A percentile compares a stretch with the other conserved stretches of the same genome.
These are phyloP conservation scores for Tenthredo distinguenda DNA, from an alignment of 2,888 invertebrate species.

Conservation along the genomic window DNA sequence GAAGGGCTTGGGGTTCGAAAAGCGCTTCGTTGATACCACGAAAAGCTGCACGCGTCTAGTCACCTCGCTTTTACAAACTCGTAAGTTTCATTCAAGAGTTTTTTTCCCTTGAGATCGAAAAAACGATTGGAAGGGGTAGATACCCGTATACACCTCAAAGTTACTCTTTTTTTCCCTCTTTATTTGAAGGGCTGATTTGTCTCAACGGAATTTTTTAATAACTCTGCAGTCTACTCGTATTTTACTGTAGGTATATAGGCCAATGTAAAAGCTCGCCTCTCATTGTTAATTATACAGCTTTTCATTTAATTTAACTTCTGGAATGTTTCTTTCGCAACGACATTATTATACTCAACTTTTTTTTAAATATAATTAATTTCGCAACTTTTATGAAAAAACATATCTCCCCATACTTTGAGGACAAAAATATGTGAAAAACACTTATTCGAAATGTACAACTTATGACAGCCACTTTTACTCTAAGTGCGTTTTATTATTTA, in stretches of 20 bases:
- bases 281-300: background rate
- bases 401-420: too few relatives aligned
- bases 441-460: too few relatives aligned
- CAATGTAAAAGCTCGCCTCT: background rate
- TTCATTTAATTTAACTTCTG: too few relatives aligned
- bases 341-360: too few relatives aligned
- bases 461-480: too few relatives aligned
- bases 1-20: background rate
- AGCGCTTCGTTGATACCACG: conserved; percentile 5
- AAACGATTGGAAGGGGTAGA: background rate
- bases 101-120: background rate
- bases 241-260: background rate
- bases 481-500: background rate
- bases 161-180: background rate
- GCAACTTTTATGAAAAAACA: too few relatives aligned
- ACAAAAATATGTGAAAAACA: too few relatives aligned
- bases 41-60: background rate
- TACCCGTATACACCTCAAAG: background rate
- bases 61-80: background rate
- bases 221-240: background rate
- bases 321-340: too few relatives aligned
- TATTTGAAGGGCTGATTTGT: background rate
- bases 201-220: background rate
- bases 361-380: too few relatives aligned
- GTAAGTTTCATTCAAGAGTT: conserved; percentile 5